phyloP scores from a whole-genome alignment of 2,888 invertebrate genomes.

The Diarsia mendica region DNA sequence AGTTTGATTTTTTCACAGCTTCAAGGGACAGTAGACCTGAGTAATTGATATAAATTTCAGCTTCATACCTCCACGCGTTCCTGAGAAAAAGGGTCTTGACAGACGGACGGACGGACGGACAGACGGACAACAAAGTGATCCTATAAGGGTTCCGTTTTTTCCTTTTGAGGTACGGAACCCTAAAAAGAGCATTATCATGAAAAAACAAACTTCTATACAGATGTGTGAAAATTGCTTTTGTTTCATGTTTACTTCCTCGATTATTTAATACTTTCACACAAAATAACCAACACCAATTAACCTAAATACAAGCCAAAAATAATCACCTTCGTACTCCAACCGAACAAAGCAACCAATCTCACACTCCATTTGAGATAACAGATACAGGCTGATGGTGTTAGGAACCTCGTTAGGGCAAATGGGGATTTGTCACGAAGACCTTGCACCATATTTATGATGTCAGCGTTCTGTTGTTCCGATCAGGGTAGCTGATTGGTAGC shows the following conservation, averaged over 20 bases:
- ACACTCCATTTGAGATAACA: slow-evolving; percentile 70
- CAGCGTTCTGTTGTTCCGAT: slow-evolving; percentile 67
- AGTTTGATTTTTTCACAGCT: too few relatives aligned
- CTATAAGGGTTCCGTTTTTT: too few relatives aligned
- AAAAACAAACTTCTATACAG: too few relatives aligned
- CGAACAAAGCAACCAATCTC: slow-evolving; percentile 56
- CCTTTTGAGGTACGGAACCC: too few relatives aligned
- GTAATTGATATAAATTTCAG: too few relatives aligned
- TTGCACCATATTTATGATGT: slow-evolving; percentile 75
- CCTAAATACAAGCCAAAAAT: slow-evolving; percentile 36
- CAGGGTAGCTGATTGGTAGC: slow-evolving; percentile 61
- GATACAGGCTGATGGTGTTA: slow-evolving; percentile 69
- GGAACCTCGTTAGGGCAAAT: slow-evolving; percentile 69
- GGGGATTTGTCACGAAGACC: slow-evolving; percentile 77
- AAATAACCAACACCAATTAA: slow-evolving; percentile 44
- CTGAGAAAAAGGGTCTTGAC: too few relatives aligned
- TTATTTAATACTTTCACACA: not conserved
- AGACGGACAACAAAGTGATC: too few relatives aligned
- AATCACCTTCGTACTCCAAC: slow-evolving; percentile 30
- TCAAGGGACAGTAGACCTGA: too few relatives aligned
- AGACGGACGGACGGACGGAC: too few relatives aligned
- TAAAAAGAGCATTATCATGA: too few relatives aligned
- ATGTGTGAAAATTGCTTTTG: too few relatives aligned
- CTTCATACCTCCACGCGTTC: too few relatives aligned
- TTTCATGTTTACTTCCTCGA: not conserved